A percentile compares a stretch with the other conserved stretches of the same genome.
phyloP scores from a whole-genome alignment of 2,888 invertebrate species.

The Lepidocyrtinus sp. region DNA sequence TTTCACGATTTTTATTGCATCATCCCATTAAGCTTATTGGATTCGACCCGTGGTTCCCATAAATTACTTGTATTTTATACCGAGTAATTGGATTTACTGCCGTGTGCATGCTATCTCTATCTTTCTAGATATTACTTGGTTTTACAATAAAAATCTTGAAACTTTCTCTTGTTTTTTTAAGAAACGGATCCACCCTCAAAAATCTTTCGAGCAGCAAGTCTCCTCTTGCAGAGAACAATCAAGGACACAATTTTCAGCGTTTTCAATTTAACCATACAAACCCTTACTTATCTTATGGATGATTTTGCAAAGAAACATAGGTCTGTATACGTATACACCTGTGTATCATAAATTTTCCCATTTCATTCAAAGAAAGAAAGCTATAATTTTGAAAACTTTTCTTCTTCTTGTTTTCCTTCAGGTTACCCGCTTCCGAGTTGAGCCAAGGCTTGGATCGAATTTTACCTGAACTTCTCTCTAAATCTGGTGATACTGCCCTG shows the following conservation, averaged over 20 bases:
- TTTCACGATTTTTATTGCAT: constrained; percentile 8
- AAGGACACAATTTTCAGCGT: constrained; percentile 92
- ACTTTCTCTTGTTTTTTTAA: constrained; percentile 5
- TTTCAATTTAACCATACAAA: constrained; percentile 87
- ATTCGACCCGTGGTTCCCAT: not conserved
- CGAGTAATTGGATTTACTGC: no score
- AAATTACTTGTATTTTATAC: no score
- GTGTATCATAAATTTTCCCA: not conserved
- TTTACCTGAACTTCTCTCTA: constrained; percentile 85
- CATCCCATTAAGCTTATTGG: not conserved
- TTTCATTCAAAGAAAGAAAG: not conserved
- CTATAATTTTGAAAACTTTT: not conserved
- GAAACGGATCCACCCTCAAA: constrained; percentile 69
- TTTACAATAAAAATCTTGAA: not conserved
- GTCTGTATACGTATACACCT: constrained; percentile 74
- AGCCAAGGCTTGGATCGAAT: constrained; percentile 86
- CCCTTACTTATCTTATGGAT: constrained; percentile 84
- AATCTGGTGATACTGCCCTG: constrained; percentile 90
- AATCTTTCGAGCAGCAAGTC: constrained; percentile 80
- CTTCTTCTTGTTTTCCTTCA: no score
- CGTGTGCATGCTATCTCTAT: no score
- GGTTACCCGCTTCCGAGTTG: constrained; percentile 87
- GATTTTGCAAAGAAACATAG: constrained; percentile 85
- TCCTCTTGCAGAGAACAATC: constrained; percentile 84
- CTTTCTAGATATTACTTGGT: no score